These are phyloP conservation scores for Phoxinus phoxinus DNA, from an alignment of 2,113 vertebrate species.

Conservation along the genomic window DNA sequence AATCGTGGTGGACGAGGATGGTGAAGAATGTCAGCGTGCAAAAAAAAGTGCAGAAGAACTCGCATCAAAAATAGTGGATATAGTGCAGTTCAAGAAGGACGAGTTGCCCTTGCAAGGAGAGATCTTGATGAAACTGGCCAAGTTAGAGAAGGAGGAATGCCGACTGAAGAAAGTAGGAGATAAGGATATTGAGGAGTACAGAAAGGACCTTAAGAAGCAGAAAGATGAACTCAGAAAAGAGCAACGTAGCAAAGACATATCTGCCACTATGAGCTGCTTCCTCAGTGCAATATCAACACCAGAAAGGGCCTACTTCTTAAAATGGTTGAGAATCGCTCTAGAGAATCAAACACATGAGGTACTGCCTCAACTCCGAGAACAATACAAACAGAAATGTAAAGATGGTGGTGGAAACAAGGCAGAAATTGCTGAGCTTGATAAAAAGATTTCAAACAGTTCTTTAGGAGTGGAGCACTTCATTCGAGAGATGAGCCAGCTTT, in stretches of 20 bases:
- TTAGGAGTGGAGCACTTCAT: constrained; percentile 72
- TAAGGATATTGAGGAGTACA: constrained; percentile 6
- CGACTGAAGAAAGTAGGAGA: constrained; percentile 40
- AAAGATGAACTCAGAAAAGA: neutral
- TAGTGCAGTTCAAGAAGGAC: constrained; percentile 55
- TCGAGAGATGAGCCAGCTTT: constrained; percentile 69
- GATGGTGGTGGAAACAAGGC: neutral
- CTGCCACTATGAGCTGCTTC: constrained; percentile 53
- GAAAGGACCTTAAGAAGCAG: constrained; percentile 41
- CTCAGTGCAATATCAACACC: constrained; percentile 28
- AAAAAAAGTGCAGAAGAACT: constrained; percentile 49
- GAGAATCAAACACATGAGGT: constrained; percentile 37
- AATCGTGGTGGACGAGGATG: constrained; percentile 61
- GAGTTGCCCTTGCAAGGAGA: constrained; percentile 63
- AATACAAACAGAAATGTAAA: constrained; percentile 29
- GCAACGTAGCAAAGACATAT: neutral
- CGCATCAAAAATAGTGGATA: neutral
- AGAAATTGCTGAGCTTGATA: constrained; percentile 50
- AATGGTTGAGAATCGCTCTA: constrained; percentile 61
- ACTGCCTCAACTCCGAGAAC: constrained; percentile 11
- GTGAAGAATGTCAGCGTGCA: neutral
- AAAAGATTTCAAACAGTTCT: constrained; percentile 62
- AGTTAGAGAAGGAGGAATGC: constrained; percentile 64
- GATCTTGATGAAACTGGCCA: constrained; percentile 60
- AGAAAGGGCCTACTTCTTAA: constrained; percentile 59